These are phyloP conservation scores for Lutraria lutraria DNA, from an alignment of 2,888 invertebrate species.

Conservation along the genomic window DNA sequence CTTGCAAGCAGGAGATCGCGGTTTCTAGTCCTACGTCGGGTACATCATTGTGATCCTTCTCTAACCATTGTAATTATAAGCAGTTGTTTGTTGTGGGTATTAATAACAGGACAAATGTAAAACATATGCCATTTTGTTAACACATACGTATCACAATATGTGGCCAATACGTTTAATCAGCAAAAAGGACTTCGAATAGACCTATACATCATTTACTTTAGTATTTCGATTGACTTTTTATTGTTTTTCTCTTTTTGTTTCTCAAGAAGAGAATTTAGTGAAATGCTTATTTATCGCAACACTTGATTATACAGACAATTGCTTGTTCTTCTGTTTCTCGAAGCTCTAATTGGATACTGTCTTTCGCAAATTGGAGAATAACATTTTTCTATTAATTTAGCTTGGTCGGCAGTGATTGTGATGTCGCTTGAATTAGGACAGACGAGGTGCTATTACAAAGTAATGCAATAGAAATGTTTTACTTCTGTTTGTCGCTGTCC, in stretches of 20 bases:
- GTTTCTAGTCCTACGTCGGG: no score
- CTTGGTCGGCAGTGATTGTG: not conserved
- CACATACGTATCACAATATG: no score
- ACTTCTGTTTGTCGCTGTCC: not conserved
- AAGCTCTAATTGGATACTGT: not conserved
- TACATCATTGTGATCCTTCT: no score
- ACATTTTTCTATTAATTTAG: conserved; percentile 13
- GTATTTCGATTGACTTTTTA: no score
- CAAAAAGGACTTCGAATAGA: no score
- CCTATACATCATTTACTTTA: no score
- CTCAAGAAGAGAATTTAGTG: not conserved
- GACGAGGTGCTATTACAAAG: not conserved
- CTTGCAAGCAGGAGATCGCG: no score
- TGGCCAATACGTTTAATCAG: no score
- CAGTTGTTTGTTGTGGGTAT: no score
- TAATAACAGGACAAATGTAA: no score
- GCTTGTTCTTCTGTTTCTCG: not conserved
- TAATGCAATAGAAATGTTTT: conserved; percentile 3
- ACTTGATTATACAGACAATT: not conserved
- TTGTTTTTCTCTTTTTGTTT: not conserved
- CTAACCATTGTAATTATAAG: no score
- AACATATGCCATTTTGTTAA: no score
- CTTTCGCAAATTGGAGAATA: conserved; percentile 10
- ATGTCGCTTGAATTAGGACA: not conserved
- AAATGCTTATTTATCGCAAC: not conserved